Base-by-base conservation (phyloP, 37 sponge, comb jelly and placozoan species). In the Cladorhizidae sp. region DNA sequence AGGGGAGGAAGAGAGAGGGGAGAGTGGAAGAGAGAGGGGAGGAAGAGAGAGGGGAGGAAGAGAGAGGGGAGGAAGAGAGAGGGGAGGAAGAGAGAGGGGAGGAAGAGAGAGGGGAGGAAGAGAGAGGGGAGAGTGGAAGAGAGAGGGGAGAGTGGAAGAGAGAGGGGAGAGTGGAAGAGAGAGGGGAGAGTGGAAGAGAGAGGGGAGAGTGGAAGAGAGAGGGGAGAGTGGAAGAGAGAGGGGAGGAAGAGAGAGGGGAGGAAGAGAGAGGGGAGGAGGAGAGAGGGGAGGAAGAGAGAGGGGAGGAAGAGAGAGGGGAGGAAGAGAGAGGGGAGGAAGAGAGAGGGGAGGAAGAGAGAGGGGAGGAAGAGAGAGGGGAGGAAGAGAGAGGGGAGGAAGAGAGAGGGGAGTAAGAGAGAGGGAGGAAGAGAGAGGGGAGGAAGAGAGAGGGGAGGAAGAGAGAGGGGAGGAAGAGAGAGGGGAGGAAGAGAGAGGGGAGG, bases 31-130 rank as follows among this genome's bases (percentile, higher is more conserved):
- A 45, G 8, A 9, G 5, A 9, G 49, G 49, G 9, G 9, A 45
- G 49, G n/a, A n/a, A n/a, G n/a, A n/a, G n/a, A n/a, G n/a, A n/a
- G n/a, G n/a, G n/a, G n/a, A n/a, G n/a, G n/a, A n/a, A n/a, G n/a
- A n/a, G n/a, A n/a, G n/a, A n/a, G 49, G 49, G 49, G 69, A 68
- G 38, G 29, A 20, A 68, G 69, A 14, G 69, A 68, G 37, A 68
- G 69, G 39, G 69, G 31, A 38, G 14, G 69, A 68, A 32, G 29
- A 38, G 39, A 38, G 29, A 32, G 14, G 69, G 31, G 69, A 28
- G 69, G 29, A 38, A 68, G 37, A 68, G 69, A 28, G 69, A 68
- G 37, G 14, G 37, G 31, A 38, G 31, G 69, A 68, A 38, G 29
- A 32, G 14, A 14, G 39, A 38, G 29, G 37, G 29, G 37, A 29